phyloP scores from a whole-genome alignment of 2,797 vertebrate genomes.

The Crocidura indochinensis region DNA sequence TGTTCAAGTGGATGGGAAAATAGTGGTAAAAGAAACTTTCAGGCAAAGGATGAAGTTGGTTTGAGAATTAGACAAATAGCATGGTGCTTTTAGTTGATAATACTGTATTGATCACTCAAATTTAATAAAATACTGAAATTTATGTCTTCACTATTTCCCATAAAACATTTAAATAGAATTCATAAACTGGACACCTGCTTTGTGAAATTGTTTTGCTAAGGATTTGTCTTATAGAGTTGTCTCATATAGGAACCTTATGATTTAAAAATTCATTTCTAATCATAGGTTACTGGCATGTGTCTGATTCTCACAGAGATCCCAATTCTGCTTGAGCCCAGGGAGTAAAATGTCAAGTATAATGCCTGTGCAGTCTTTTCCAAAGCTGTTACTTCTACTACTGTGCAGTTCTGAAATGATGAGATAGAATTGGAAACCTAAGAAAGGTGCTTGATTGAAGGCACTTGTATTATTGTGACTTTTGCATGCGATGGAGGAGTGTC shows the following conservation, averaged over 20 bases:
- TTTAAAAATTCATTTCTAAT: neutral
- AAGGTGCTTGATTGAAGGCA: neutral
- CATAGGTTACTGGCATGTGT: neutral
- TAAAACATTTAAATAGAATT: neutral
- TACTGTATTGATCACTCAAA: neutral
- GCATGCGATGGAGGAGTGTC: neutral
- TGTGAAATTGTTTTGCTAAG: neutral
- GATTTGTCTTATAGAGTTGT: neutral
- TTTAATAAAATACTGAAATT: conserved; percentile 1
- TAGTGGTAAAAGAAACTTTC: neutral
- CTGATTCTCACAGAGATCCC: neutral
- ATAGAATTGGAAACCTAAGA: neutral
- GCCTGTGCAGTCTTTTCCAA: neutral
- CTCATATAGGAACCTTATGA: neutral
- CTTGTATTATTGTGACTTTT: neutral
- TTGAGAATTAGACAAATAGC: neutral
- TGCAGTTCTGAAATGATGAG: neutral
- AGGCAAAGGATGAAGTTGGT: neutral
- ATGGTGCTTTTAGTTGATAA: neutral
- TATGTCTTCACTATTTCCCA: neutral
- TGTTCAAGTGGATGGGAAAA: neutral
- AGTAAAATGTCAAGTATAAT: neutral
- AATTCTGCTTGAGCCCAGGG: neutral
- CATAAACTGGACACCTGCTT: neutral
- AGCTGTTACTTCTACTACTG: neutral